Base-by-base conservation (phyloP, 2,113 vertebrate genomes). In the Tor tambroides region DNA sequence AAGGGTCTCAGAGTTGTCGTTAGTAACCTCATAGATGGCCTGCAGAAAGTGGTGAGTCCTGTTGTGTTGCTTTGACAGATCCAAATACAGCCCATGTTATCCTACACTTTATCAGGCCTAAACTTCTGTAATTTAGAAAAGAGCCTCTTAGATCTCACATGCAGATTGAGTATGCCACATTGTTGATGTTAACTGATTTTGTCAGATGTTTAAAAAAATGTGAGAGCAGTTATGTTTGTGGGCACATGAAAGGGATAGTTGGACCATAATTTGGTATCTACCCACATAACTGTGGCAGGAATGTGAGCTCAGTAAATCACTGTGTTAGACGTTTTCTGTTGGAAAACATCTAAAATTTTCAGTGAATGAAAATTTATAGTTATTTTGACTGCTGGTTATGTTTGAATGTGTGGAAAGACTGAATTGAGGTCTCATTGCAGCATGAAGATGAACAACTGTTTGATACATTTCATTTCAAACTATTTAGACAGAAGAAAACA, bases 31-130 rank as follows among this genome's bases (percentile, higher is more conserved):
- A 95, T 95, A 4, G 96, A 96, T 61, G 97, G 96, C 78, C 95
- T 99, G 86, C 95, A 96, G n/a, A 96, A 92, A 96, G 96, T 99
- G 93, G 98, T 98, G 91, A 89, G 97, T 95, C 59, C 54, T 80
- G 0, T 80, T 59, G 19, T 32, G 51, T 41, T 28, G 11, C 17
- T 74, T 74, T 80, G 30, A 59, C 49, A 56, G 7, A 79, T 35
- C 51, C 51, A 56, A n/a, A 38, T 79, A 9, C 11, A 67, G 49
- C 51, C 51, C 5, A 15, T 28, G 6, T 26, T 77, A 15, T 35
- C 7, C 30, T 35, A 35, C 7, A 4, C 67, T 6, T 69, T 8
- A 12, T 6, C 41, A 41, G 8, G 8, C 8, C 43, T 46, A 46
- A 46, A 46, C 19, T 59, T 23, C 51, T 59, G 30, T 79, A 35